Base-by-base conservation (phyloP, 2,888 invertebrate species). In the Keiferia lycopersicella region DNA sequence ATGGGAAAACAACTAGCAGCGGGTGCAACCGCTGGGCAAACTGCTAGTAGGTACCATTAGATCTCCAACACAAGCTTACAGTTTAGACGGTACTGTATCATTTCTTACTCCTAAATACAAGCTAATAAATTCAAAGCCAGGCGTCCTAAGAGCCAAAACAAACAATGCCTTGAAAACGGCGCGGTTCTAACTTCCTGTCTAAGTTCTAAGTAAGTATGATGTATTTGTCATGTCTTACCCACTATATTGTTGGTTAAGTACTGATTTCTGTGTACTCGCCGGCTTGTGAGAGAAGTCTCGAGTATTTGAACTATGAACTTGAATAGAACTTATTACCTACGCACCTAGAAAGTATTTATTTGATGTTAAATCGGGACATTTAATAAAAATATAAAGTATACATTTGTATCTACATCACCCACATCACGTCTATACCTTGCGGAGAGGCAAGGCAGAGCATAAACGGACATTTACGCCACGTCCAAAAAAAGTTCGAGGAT, bases 121-220 rank as follows among this genome's bases (percentile, higher is more conserved):
- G 60, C 60, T 60, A 60, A 45, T 60, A 60, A 60, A 60, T 60
- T 60, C 60, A 39, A 30, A 45, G 45, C 45, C 22, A n/a, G 10
- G 45, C 20, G 20, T 45, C 34, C 26, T 45, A 45, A 22, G 45
- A 60, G 60, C 45, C 34, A 60, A 60, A 41, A 60, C 60, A 60
- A 60, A 60, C 60, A 60, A 60, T 45, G 60, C 11, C 16, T 22
- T 30, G 18, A 30, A 41, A 45, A 41, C 60, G 60, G 41, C 14
- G 60, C 58, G 58, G 18, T 14, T 38, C n/a, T 39, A 39, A 58
- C 58, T 58, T 20, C 16, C 56, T 34, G 56, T 56, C 56, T 56
- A 56, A 56, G 34, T 56, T 56, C 34, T 14, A 22, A 34, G 34
- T 56, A 56, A 56, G 56, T 56, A 56, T 56, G 56, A 56, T 56